Evolutionary conservation across 2,113 vertebrate genomes (phyloP), one percentile per base, ranked within the genome.

Genomic region (Hydrochoerus hydrochaeris): DNA sequence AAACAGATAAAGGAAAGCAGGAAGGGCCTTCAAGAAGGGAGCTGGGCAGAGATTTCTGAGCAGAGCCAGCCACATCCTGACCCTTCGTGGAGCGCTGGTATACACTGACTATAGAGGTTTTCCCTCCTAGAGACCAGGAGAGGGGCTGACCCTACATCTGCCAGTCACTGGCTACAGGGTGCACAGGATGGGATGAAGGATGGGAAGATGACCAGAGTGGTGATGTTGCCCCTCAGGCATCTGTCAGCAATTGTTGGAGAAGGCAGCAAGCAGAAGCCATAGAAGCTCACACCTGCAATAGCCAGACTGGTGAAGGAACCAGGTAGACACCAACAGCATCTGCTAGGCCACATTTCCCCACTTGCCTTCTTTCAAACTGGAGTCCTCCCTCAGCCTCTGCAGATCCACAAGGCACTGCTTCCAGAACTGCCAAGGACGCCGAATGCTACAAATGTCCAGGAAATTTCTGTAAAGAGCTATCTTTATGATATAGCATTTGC

Each of bases 281-380:
- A 14, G 49, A 20, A 69, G 26, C 63, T 46, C 26, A 41, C 58
- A 52, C 46, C 28, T 75, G 26, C 30, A 5, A 62, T 71, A 5
- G 7, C 81, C 32, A 35, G 35, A 17, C 91, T 2, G 10, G 44
- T 2, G 14, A 85, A 73, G 60, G 85, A 78, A 28, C 6, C 24
- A 4, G 2, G 28, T 4, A 0, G 19, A 6, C 22, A 20, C 14
- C 41, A 3, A 7, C 0, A 20, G 49, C 63, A 1, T 38, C 57
- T 19, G 0, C 73, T 19, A 28, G 5, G 5, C 12, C 19, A 3
- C 41, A 4, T 35, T 28, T n/a, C n/a, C 54, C 16, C 2, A 3
- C n/a, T 16, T 58, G 14, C 58, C 24, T 49, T 19, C 19, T 12
- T 71, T 54, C 10, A 9, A 24, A 3, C 49, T 19, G 14, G 11